Evolutionary conservation across 2,113 vertebrate species (phyloP).

Genomic region (Erythrocercus mccallii): DNA sequence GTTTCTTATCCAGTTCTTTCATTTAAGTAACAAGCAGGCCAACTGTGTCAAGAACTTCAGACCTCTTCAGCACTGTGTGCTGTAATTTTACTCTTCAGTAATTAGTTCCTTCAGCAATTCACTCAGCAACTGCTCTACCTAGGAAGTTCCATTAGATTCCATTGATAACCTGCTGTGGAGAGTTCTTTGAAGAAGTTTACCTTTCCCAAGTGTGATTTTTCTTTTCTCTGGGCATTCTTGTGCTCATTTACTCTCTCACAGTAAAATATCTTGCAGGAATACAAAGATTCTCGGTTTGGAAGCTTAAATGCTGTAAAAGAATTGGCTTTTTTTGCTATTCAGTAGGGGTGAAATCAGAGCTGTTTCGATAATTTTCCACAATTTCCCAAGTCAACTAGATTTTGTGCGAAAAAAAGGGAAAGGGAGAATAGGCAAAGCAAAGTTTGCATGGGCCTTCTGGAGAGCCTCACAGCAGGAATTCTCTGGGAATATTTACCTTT

Average conservation of each 20-base stretch:
- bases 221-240: not conserved
- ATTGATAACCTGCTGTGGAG: not conserved
- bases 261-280: not conserved
- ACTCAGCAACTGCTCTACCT: not conserved
- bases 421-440: not conserved
- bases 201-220: constrained; percentile 15
- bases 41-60: not conserved
- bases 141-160: not conserved
- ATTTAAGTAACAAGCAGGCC: not conserved
- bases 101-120: constrained; percentile 34
- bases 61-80: not conserved
- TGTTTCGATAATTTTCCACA: not conserved
- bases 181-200: constrained; percentile 22
- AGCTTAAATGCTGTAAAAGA: not conserved
- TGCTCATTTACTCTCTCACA: not conserved
- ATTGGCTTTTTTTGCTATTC: not conserved
- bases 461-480: not conserved
- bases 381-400: not conserved
- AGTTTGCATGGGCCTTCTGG: not conserved
- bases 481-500: not conserved
- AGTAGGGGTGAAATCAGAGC: not conserved
- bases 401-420: not conserved
- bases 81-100: not conserved
- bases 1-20: not conserved
- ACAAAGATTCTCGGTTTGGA: not conserved